Evolutionary conservation across 2,113 vertebrate genomes (phyloP).

Genomic region (Alouatta palliata): DNA sequence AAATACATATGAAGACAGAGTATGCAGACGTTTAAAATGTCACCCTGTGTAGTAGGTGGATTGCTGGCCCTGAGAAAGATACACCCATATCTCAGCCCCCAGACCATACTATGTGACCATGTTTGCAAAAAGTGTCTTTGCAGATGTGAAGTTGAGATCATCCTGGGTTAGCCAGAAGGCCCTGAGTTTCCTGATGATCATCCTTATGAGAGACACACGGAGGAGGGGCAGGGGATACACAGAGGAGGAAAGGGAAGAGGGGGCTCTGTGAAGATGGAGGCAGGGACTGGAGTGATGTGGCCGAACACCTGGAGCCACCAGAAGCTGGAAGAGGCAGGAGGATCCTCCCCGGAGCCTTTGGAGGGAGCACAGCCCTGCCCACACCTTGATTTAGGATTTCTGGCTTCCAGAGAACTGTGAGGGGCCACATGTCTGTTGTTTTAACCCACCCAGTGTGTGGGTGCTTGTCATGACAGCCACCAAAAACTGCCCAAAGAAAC

Average conservation of each 20-base stretch:
- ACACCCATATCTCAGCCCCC: rapidly evolving
- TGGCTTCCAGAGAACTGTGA: neutral
- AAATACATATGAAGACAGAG: neutral
- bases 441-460: rapidly evolving
- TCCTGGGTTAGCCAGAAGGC: neutral
- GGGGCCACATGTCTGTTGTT: neutral
- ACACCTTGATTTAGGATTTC: neutral
- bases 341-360: neutral
- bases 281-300: rapidly evolving
- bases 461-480: neutral
- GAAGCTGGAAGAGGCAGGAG: neutral
- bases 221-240: neutral
- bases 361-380: neutral
- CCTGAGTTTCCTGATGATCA: rapidly evolving
- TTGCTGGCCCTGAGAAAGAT: neutral
- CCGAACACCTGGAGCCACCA: neutral
- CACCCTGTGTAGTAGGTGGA: rapidly evolving
- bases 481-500: rapidly evolving
- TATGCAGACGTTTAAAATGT: neutral
- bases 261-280: neutral
- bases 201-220: rapidly evolving
- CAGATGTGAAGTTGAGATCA: too few species aligned
- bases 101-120: rapidly evolving
- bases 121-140: neutral
- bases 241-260: neutral